These are phyloP conservation scores for Calcarius ornatus DNA, from an alignment of 2,113 vertebrate species.

Conservation along the genomic window DNA sequence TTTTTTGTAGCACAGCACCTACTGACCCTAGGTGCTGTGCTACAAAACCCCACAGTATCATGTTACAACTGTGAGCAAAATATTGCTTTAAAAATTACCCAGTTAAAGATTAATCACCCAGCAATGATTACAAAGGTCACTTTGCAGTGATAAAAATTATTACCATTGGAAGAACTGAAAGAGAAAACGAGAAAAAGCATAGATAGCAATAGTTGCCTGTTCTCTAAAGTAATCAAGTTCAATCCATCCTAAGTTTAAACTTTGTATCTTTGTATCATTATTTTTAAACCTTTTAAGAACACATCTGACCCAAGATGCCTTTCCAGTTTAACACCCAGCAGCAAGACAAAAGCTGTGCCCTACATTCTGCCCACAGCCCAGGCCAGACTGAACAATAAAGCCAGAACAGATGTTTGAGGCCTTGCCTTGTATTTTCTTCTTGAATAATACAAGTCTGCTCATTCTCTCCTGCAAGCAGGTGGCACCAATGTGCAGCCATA, in stretches of 20 bases:
- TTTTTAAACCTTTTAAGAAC: background rate
- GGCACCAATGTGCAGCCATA: conserved; percentile 54
- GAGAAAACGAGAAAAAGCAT: background rate
- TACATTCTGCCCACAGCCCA: conserved; percentile 9
- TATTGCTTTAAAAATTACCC: conserved; percentile 47
- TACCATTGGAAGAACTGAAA: background rate
- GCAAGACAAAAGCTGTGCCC: background rate
- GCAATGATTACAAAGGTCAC: conserved; percentile 54
- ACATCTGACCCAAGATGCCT: background rate
- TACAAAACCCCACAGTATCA: background rate
- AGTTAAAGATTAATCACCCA: conserved; percentile 62
- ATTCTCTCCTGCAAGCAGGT: conserved; percentile 54
- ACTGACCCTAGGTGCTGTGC: background rate
- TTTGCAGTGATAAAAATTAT: conserved; percentile 41
- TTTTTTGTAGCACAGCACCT: too few species aligned
- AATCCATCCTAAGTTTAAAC: background rate
- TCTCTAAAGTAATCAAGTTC: background rate
- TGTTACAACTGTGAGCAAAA: background rate
- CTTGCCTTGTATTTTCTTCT: background rate
- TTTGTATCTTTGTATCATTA: background rate
- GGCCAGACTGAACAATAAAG: conserved; percentile 3
- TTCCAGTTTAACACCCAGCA: background rate
- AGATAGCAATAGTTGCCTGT: background rate
- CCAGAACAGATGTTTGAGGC: conserved; percentile 55
- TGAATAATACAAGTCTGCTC: background rate